Base-by-base conservation (phyloP, 1,140 invertebrate species). In the Eurosta solidaginis region DNA sequence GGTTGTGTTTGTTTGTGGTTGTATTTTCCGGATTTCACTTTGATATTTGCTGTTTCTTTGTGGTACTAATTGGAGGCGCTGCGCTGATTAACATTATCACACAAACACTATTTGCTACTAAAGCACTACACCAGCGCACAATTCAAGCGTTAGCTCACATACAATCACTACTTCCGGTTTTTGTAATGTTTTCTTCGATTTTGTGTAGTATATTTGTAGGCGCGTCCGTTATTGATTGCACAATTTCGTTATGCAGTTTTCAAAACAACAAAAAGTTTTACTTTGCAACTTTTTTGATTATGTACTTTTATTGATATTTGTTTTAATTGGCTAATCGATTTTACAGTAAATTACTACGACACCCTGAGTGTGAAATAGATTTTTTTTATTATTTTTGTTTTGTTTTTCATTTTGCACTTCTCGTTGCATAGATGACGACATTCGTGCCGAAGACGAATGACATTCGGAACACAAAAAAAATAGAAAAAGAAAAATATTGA, bases 361-460 rank as follows among this genome's bases (percentile, higher is more conserved):
- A n/a, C n/a, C n/a, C n/a, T n/a, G n/a, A n/a, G n/a, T n/a, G n/a
- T n/a, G n/a, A n/a, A n/a, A n/a, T n/a, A n/a, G n/a, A n/a, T n/a
- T 12, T 40, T 68, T 10, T 10, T 20, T 27, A 2, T 25, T n/a
- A 40, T 68, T 68, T 14, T 40, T 36, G 36, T 36, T 36, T 68
- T 22, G 29, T 59, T 12, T 68, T 68, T 36, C 27, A 6, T 22
- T 10, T 68, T 42, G 3, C 59, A 36, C 59, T 68, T 68, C 17
- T 29, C 59, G 59, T n/a, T n/a, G 33, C 20, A 29, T 68, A 40
- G 59, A 68, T 68, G 59, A 68, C 59, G 59, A 68, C 59, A 68
- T 68, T 68, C 59, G 12, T 27, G 54, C 7, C 17, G 27, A 59
- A 59, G 33, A 33, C 27, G 3, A 12, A 27, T 17, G 45, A 59